These are phyloP conservation scores for Porites lutea DNA, from an alignment of 64 coral and sea anemone species.

Conservation along the genomic window DNA sequence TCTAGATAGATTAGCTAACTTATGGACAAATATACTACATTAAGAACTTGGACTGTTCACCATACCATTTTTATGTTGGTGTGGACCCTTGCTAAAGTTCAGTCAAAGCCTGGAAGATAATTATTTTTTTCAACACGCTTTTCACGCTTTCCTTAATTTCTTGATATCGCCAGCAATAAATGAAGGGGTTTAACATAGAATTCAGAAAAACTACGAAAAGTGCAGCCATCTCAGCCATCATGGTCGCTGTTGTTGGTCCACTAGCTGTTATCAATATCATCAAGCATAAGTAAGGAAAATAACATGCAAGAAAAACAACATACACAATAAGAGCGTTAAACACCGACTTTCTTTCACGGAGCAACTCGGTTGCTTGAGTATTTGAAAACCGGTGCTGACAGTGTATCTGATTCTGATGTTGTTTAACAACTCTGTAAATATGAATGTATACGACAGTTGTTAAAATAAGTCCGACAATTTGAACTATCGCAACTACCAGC, in stretches of 20 bases:
- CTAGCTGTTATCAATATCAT: background rate
- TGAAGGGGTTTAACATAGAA: conserved; percentile 26
- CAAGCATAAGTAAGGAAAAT: conserved; percentile 6
- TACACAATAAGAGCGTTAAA: background rate
- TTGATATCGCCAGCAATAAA: conserved; percentile 49
- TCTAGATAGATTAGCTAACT: too few relatives aligned
- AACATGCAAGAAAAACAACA: conserved; percentile 5
- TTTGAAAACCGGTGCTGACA: background rate
- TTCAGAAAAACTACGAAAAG: conserved; percentile 14
- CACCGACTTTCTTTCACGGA: background rate
- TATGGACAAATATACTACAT: too few relatives aligned
- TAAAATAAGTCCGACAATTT: background rate
- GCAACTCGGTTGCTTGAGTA: background rate
- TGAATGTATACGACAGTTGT: conserved; percentile 1
- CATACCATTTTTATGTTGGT: too few relatives aligned
- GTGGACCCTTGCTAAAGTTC: too few relatives aligned
- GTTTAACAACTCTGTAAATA: conserved; percentile 21
- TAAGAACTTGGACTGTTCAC: too few relatives aligned
- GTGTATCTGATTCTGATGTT: conserved; percentile 30
- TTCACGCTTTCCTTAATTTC: conserved; percentile 36
- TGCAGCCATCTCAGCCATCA: background rate
- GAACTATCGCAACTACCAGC: background rate
- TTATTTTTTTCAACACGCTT: background rate
- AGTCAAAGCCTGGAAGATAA: background rate
- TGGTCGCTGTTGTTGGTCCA: background rate